Evolutionary conservation across 2,888 invertebrate genomes (phyloP), one percentile per base, ranked within the genome.

Genomic region (Drosophila robusta): DNA sequence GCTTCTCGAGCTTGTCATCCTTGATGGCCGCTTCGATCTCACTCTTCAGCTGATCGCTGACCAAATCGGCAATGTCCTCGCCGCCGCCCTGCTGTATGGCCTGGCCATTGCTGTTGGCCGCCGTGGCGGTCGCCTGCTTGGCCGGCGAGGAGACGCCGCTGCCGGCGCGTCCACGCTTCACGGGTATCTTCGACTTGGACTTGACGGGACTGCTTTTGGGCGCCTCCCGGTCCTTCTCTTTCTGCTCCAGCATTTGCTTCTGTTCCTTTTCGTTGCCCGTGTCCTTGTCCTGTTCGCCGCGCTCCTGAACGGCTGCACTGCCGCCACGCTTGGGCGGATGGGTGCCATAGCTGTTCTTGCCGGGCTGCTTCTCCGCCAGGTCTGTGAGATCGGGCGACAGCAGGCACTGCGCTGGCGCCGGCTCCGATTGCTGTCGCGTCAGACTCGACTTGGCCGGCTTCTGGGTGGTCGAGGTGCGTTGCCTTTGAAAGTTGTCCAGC

Each of bases 131-230:
- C 4, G 72, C 68, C 3, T 77, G 56, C 39, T 94, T 92, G 0
- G 94, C 94, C 0, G 94, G 86, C 12, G 93, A 93, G 0, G 94
- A 57, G 12, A 85, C 61, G 5, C 87, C 82, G n/a, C 87, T 85
- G 16, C 82, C 68, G 1, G 69, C 52, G 16, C 91, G 87, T 8
- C 87, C 88, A 0, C 89, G 79, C 45, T 91, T 91, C 0, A 92
- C 88, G 6, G 92, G 92, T 60, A 92, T 92, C 72, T 92, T 92
- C 0, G 92, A 92, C 75, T 92, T 92, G 32, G 39, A 54, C 49
- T 91, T 92, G 2, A 90, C 89, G n/a, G 91, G 92, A 75, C 91
- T 93, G 46, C 89, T 86, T 60, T 92, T 92, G 22, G 84, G 72
- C 2, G 78, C 77, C 18, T 81, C 80, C 50, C 73, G 72, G 24